Base-by-base conservation (phyloP, 2,113 vertebrate species). In the Geococcyx californianus region DNA sequence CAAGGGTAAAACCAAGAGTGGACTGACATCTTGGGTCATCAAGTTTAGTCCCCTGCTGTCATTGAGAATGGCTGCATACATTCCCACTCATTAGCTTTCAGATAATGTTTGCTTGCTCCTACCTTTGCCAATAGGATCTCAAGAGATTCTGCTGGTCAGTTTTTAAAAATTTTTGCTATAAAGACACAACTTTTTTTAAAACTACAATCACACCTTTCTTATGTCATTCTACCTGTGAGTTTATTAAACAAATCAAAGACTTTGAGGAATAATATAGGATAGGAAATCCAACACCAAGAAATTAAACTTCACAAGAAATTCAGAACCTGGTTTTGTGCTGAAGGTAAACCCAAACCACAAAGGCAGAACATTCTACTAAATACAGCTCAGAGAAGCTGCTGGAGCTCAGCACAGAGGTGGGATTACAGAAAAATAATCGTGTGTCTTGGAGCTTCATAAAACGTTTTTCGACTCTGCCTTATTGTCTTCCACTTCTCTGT, bases 1-100 rank as follows among this genome's bases (percentile, higher is more conserved):
- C 10, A 58, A 38, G 7, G 2, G 3, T 33, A 49, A 70, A 70
- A 11, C 24, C 34, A 64, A 17, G 33, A 29, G 16, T 10, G 17
- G 55, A 31, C 5, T 0, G 1, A 21, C 9, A 25, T 60, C 31
- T 54, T n/a, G 9, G 5, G 11, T 47, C 25, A 44, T 52, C 6
- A 51, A 21, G 13, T 33, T 29, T n/a, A 64, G 49, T 10, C 9
- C 11, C 26, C 16, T 84, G 17, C 33, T 72, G 13, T 28, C 28
- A 19, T 3, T 1, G 4, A 82, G 26, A 89, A 56, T 17, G 16
- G 45, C 16, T 29, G 17, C 18, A 29, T 10, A 9, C 16, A 26
- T 28, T 56, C 26, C 15, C 14, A 40, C 40, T 66, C 19, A 67
- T 7, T 10, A 70, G 15, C 6, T 20, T 3, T 38, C 24, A 33